Conservation (phyloP, 2,888 invertebrate genomes). For the Sympetrum striolatum region DNA sequence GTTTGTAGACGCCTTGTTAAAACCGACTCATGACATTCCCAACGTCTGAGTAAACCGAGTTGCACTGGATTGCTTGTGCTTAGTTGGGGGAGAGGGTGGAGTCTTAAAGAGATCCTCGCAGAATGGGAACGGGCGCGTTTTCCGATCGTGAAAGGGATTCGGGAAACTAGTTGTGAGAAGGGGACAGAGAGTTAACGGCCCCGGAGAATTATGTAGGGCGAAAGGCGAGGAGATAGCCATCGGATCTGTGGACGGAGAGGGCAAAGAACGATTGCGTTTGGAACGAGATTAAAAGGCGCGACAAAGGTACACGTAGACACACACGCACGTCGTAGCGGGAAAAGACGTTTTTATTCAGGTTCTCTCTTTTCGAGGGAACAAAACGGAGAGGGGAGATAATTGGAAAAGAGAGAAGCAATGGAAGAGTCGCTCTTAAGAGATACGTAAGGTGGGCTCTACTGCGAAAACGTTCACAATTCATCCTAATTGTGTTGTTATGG, state of each 20-base stretch:
- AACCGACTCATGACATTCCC: too few relatives aligned
- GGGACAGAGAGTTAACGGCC: not conserved
- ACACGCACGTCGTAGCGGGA: not conserved
- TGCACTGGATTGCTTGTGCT: too few relatives aligned
- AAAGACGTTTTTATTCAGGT: conserved; percentile 7
- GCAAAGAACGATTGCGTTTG: not conserved
- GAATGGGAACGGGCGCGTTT: not conserved
- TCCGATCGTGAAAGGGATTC: not conserved
- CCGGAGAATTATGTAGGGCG: not conserved
- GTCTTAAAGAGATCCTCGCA: not conserved
- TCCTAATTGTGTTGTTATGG: too few relatives aligned
- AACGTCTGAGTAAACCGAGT: too few relatives aligned
- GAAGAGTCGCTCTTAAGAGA: too few relatives aligned
- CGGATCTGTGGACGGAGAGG: not conserved
- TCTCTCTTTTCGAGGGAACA: not conserved
- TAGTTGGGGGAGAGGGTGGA: not conserved
- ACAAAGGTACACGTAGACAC: not conserved
- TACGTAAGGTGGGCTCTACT: too few relatives aligned
- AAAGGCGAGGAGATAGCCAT: not conserved
- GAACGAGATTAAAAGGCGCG: conserved; percentile 30
- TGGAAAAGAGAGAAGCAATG: too few relatives aligned
- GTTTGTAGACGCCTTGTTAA: too few relatives aligned
- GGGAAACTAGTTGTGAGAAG: not conserved
- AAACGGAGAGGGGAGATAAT: not conserved
- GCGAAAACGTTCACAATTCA: too few relatives aligned